Evolutionary conservation across 2,888 invertebrate genomes (phyloP), one percentile per base, ranked within the genome.

Genomic region (Zaprionus bogoriensis): DNA sequence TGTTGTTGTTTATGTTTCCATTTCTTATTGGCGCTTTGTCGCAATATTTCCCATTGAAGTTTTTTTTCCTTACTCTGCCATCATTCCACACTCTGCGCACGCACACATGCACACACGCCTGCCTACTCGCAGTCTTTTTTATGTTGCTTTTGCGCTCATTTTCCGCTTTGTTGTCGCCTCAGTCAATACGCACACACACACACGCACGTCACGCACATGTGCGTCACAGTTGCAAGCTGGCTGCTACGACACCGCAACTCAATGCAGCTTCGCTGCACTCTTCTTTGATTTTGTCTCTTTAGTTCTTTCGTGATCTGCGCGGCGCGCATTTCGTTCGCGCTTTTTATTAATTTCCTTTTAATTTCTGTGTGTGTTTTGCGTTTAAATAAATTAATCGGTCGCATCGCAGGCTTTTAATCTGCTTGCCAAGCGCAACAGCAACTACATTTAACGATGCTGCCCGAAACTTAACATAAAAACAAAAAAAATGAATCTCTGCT

Each of bases 41-140:
- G 82, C 79, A 85, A 74, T 64, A 71, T 74, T 53, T 71, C 53
- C 60, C 61, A 71, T 74, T 82, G 84, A 78, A 81, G 81, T 71
- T 57, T 66, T 72, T 60, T 50, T 38, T 22, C 10, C 64, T 71
- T 73, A 53, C 45, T 51, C 67, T 59, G 50, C 32, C 30, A 28
- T 14, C 14, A 32, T 14, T 32, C 32, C 14, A 52, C 53, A 60
- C 45, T 55, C 59, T 46, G 45, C 62, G 52, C 66, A 50, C 61
- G 38, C 51, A 19, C 17, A 17, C 19, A 36, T 6, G 6, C 12
- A 12, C 41, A 22, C 41, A 41, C 22, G 19, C 47, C 32, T 14
- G 17, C 17, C 9, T 1, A 50, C 12, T 12, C 12, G 17, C 23
- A 22, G 20, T 45, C 28, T 22, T 46, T 39, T 22, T 25, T 17